These are phyloP conservation scores for Orchesella flavescens DNA, from an alignment of 2,888 invertebrate species.

Conservation along the genomic window DNA sequence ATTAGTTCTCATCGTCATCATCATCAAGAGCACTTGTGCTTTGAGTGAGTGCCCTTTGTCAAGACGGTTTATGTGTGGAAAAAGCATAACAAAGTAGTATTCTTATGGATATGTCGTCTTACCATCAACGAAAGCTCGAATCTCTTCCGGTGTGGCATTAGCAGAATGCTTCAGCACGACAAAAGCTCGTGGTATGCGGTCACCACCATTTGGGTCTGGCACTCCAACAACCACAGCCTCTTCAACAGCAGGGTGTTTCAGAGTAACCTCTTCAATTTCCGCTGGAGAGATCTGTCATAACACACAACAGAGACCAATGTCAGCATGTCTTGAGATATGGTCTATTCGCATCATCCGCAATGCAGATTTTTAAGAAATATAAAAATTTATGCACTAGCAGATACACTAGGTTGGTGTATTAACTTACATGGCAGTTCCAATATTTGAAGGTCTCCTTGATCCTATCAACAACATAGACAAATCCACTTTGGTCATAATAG, in stretches of 20 bases:
- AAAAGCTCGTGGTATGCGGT: constrained; percentile 51
- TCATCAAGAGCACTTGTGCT: background rate
- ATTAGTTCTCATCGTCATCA: background rate
- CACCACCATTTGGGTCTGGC: constrained; percentile 64
- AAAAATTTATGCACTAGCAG: too few relatives aligned
- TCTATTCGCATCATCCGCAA: constrained; percentile 39
- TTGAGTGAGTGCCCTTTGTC: background rate
- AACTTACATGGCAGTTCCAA: constrained; percentile 69
- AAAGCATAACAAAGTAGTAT: background rate
- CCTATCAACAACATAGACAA: constrained; percentile 69
- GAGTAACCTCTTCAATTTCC: constrained; percentile 70
- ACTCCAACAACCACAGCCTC: constrained; percentile 60
- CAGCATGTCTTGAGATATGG: background rate
- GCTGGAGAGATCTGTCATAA: constrained; percentile 69
- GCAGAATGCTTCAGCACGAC: constrained; percentile 43
- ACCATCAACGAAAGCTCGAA: constrained; percentile 63
- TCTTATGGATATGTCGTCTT: constrained; percentile 5
- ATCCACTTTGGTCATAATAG: constrained; percentile 69
- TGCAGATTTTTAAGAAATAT: constrained; percentile 25
- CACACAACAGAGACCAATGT: background rate
- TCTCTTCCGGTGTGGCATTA: constrained; percentile 52
- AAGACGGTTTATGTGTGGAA: too few relatives aligned
- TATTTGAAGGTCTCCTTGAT: constrained; percentile 72
- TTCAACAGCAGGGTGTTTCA: constrained; percentile 69
- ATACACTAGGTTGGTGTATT: too few relatives aligned